Conservation (phyloP, 2,113 vertebrate genomes). For the Anseranas semipalmata region DNA sequence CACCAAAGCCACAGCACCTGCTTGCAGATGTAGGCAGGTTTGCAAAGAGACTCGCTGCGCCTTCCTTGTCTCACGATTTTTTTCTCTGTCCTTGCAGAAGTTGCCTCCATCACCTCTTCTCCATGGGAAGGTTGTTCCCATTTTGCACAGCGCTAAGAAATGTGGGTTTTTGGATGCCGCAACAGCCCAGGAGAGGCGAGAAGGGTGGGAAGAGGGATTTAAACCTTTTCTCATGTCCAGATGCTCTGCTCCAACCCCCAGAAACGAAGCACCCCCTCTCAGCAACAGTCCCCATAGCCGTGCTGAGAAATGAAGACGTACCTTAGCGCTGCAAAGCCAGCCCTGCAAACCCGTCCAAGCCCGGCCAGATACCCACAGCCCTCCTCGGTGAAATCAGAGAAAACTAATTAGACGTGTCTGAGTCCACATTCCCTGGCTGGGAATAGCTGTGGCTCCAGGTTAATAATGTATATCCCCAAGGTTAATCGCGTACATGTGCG, state of each 20-base stretch:
- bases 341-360: not conserved
- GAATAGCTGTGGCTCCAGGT: not conserved
- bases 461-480: not conserved
- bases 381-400: not conserved
- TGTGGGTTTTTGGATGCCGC: not conserved
- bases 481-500: not conserved
- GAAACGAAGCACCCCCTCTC: not conserved
- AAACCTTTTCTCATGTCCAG: not conserved
- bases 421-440: not conserved
- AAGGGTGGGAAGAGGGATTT: not conserved
- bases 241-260: not conserved
- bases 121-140: not conserved
- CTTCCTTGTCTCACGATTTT: not conserved
- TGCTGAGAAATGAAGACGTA: not conserved
- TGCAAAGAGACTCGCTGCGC: accelerated
- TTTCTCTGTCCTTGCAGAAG: not conserved
- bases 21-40: not conserved
- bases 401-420: not conserved
- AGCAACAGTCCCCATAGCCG: not conserved
- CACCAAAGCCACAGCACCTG: not conserved
- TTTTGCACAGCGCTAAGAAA: not conserved
- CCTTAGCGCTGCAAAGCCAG: not conserved
- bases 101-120: not conserved
- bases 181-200: not conserved
- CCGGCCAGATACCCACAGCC: not conserved